Conservation (phyloP, 2,888 invertebrate genomes). For the Ennomos erosarius region DNA sequence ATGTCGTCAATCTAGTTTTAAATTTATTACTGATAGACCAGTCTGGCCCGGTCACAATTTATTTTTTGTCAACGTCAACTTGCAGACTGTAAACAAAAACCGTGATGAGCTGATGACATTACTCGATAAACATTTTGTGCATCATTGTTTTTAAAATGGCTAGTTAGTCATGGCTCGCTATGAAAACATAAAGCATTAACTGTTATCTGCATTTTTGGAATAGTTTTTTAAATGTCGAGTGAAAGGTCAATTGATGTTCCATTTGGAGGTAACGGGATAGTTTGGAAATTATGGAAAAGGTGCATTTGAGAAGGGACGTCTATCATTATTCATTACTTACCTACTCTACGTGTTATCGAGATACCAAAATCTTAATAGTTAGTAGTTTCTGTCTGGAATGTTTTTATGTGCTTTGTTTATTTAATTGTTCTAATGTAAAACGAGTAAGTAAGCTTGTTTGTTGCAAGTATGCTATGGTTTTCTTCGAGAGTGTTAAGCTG, state of each 20-base stretch:
- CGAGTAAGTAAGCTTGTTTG: too few relatives aligned
- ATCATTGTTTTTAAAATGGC: conserved; percentile 23
- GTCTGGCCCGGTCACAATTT: conserved; percentile 26
- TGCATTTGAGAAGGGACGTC: not conserved
- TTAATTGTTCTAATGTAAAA: too few relatives aligned
- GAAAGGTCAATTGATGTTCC: conserved; percentile 21
- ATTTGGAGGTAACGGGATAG: conserved; percentile 18
- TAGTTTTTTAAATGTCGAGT: conserved; percentile 24
- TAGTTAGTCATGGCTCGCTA: conserved; percentile 15
- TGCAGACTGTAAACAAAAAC: conserved; percentile 21
- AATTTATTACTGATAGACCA: conserved; percentile 30
- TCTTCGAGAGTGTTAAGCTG: not conserved
- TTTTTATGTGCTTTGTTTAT: too few relatives aligned
- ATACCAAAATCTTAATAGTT: not conserved
- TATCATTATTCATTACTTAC: not conserved
- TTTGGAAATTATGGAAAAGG: conserved; percentile 5
- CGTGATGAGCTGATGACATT: conserved; percentile 24
- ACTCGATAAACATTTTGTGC: conserved; percentile 23
- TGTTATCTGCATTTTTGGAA: conserved; percentile 26
- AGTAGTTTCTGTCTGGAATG: not conserved
- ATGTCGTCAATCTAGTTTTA: conserved; percentile 35
- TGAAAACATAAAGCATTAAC: conserved; percentile 6
- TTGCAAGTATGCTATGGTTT: too few relatives aligned
- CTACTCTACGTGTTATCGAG: not conserved
- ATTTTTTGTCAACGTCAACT: conserved; percentile 25